Evolutionary conservation across 2,888 invertebrate genomes (phyloP), one percentile per base, ranked within the genome.

Genomic region (Dolichopus griseipennis): DNA sequence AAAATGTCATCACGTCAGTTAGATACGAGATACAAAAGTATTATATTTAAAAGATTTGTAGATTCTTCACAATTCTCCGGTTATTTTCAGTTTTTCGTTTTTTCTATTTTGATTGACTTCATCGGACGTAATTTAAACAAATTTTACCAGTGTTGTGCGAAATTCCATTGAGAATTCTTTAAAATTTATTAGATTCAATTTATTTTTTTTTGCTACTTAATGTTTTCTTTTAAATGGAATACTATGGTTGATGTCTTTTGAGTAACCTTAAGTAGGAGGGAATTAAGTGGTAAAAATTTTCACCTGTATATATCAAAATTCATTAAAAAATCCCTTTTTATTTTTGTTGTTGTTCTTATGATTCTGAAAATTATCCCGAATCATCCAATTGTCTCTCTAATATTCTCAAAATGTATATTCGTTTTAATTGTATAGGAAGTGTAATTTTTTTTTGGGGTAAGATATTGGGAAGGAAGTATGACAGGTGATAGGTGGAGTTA

Each of bases 41-140:
- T 37, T 37, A 9, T 37, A 8, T 12, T n/a, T 52, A 18, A 6
- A 52, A 6, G 15, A 12, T 52, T 52, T 52, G 18, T 52, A 52
- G n/a, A n/a, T n/a, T n/a, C n/a, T 52, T 52, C 41, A 2, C 41
- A 5, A 41, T 41, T 37, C 37, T 37, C 5, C 34, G 5, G 34
- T 9, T 34, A 7, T 34, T 34, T 7, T 34, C 9, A 7, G 12
- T n/a, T 43, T 43, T 43, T 43, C n/a, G 1, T 52, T 52, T 52
- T 52, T 52, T 7, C 18, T 52, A 18, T 52, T 52, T 52, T 52
- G 52, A 52, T 52, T 52, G 52, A 52, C 52, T 52, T 52, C 52
- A 52, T 52, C 15, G 52, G 52, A 52, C 52, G 52, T 52, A 52
- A 52, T 52, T 52, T 52, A 52, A 52, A 52, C 52, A 52, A 52